Percentiles rank a stretch among this genome's conserved stretches.
Conservation (phyloP, 2,888 invertebrate genomes). For the Lordiphosa fenestrarum region DNA sequence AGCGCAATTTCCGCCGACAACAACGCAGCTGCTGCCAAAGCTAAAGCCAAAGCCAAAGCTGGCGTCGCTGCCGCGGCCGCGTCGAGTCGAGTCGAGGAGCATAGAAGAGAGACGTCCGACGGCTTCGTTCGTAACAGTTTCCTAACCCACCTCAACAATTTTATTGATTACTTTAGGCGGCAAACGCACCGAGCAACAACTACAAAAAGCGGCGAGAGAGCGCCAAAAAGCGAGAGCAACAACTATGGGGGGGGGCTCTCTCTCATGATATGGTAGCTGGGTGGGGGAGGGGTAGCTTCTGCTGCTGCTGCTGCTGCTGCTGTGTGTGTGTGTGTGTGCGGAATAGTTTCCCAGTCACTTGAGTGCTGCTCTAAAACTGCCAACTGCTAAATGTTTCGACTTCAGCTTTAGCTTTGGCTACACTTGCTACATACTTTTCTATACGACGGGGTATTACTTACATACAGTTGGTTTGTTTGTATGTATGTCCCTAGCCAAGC, state of each 20-base stretch:
- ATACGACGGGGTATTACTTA: too few species aligned
- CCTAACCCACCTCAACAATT: slow-evolving; percentile 81
- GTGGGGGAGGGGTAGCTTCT: slow-evolving; percentile 11
- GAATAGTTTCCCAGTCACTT: slow-evolving; percentile 66
- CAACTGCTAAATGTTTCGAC: slow-evolving; percentile 43
- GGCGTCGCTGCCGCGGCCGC: slow-evolving; percentile 28
- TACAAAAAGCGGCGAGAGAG: slow-evolving; percentile 12
- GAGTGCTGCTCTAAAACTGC: slow-evolving; percentile 50
- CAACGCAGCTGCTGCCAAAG: slow-evolving; percentile 15
- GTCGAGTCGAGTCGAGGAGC: background rate
- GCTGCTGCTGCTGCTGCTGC: slow-evolving; percentile 2
- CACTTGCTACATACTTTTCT: slow-evolving; percentile 38
- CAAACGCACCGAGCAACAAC: slow-evolving; percentile 48
- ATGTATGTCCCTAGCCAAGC: slow-evolving; percentile 51
- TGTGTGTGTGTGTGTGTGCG: slow-evolving; percentile 28
- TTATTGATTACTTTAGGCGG: slow-evolving; percentile 79
- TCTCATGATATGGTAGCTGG: slow-evolving; percentile 14
- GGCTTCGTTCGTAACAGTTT: slow-evolving; percentile 79
- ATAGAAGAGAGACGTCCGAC: slow-evolving; percentile 30
- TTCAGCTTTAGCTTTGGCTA: slow-evolving; percentile 24
- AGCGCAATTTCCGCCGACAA: slow-evolving; percentile 75
- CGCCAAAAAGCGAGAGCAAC: slow-evolving; percentile 33
- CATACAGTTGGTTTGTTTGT: slow-evolving; percentile 10
- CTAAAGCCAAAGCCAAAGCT: background rate
- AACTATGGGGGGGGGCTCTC: slow-evolving; percentile 40